Conservation (phyloP, 2,113 vertebrate species). For the Notarius quadriscutis region DNA sequence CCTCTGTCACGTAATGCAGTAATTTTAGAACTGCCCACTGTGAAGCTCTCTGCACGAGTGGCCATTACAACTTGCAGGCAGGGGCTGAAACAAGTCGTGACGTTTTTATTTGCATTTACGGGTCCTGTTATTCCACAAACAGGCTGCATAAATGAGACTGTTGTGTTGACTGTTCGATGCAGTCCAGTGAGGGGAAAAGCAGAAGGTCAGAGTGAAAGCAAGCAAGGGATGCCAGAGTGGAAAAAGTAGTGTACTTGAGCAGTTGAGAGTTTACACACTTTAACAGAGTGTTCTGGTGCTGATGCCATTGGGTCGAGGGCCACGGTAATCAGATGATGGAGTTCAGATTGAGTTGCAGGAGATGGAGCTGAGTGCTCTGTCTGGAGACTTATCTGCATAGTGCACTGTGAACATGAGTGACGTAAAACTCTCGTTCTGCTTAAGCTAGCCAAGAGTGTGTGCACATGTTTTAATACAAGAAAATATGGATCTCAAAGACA, state of each 20-base stretch:
- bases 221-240: neutral
- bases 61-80: conserved; percentile 16
- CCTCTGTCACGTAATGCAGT: conserved; percentile 1
- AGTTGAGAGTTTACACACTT: conserved; percentile 29
- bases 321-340: conserved; percentile 62
- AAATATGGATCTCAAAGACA: neutral
- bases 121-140: conserved; percentile 11
- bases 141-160: neutral
- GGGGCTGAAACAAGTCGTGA: conserved; percentile 10
- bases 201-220: neutral
- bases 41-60: conserved; percentile 18
- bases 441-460: neutral
- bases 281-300: conserved; percentile 33
- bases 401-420: neutral
- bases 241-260: neutral
- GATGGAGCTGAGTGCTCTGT: conserved; percentile 52
- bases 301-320: conserved; percentile 43
- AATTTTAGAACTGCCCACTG: conserved; percentile 30
- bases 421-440: conserved; percentile 6
- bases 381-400: conserved; percentile 13
- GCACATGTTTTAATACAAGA: neutral
- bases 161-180: neutral
- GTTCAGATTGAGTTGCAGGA: conserved; percentile 61
- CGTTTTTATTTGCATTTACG: conserved; percentile 19
- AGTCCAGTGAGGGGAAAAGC: neutral